Evolutionary conservation across 2,888 invertebrate species (phyloP), one percentile per base, ranked within the genome.

Genomic region (Lepas anatifera): DNA sequence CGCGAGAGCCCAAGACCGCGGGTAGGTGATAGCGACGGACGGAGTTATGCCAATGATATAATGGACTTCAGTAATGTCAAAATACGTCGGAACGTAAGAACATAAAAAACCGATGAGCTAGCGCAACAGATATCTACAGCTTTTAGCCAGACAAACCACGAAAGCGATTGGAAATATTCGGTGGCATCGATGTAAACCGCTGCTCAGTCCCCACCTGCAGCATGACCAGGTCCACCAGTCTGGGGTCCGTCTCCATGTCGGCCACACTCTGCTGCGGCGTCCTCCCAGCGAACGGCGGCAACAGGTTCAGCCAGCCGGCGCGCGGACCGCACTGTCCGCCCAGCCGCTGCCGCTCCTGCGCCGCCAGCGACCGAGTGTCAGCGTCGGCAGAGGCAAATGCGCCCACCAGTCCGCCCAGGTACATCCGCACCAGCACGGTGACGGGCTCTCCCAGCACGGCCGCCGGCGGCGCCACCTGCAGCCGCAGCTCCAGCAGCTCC

Each of bases 351-450:
- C 73, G 70, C 41, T 72, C 35, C 29, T 27, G 50, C 18, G 35
- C 58, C 8, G 35, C 16, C 32, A 2, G 32, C 18, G 35, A 1
- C 22, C 22, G 25, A 13, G 29, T 4, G 29, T 27, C 16, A 27
- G 52, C 29, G 16, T 27, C 16, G 29, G 52, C 16, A 32, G 58
- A 35, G 32, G 69, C 67, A 67, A 73, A 73, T n/a, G 73, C 73
- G 25, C 73, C 73, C 72, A 73, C 69, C 3, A 72, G 71, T 37
- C 72, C 72, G 39, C 72, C 73, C 48, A 73, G 70, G 70, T 73
- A 73, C 41, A 73, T 70, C 63, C 73, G 71, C 39, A 72, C 69
- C n/a, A 73, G 67, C 22, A 73, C 70, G 11, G 69, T 72, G 52
- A 73, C 68, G 39, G 72, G 71, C 35, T 69, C 64, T n/a, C 64